A percentile compares a stretch with the other conserved stretches of the same genome.
phyloP scores from a whole-genome alignment of 2,888 invertebrate species.

The Cataglyphis albicans region DNA sequence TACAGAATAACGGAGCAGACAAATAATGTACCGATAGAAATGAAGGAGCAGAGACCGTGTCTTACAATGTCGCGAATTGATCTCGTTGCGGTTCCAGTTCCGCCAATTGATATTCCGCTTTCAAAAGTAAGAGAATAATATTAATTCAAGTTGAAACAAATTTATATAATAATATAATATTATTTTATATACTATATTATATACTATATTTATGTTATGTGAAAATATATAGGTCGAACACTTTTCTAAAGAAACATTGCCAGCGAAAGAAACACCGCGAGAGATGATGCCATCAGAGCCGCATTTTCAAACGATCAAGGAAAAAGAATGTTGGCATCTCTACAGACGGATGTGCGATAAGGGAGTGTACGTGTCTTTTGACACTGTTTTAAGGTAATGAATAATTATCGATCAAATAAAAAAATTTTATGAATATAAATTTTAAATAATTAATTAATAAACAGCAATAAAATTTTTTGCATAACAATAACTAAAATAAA shows the following conservation, averaged over 20 bases:
- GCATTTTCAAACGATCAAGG: constrained; percentile 87
- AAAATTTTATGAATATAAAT: neutral
- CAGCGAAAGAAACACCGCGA: constrained; percentile 54
- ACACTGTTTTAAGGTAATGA: constrained; percentile 88
- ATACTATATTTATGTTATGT: neutral
- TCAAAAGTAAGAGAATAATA: constrained; percentile 17
- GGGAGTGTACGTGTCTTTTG: constrained; percentile 90
- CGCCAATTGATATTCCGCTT: constrained; percentile 21
- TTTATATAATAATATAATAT: constrained; percentile 14
- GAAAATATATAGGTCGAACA: constrained; percentile 54
- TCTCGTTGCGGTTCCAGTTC: constrained; percentile 17
- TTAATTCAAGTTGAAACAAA: neutral
- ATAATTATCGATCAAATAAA: constrained; percentile 6
- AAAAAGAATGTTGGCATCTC: constrained; percentile 90
- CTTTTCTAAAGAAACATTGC: constrained; percentile 18
- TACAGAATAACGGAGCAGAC: constrained; percentile 10
- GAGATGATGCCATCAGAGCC: constrained; percentile 82
- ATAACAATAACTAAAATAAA: neutral
- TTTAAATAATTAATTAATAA: neutral
- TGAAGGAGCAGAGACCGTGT: constrained; percentile 12
- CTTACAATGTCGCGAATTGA: constrained; percentile 23
- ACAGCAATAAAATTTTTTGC: neutral
- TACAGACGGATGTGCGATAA: constrained; percentile 90
- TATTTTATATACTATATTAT: neutral
- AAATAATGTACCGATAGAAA: constrained; percentile 11